phyloP scores from a whole-genome alignment of 1,140 invertebrate species.

The Diabrotica undecimpunctata region DNA sequence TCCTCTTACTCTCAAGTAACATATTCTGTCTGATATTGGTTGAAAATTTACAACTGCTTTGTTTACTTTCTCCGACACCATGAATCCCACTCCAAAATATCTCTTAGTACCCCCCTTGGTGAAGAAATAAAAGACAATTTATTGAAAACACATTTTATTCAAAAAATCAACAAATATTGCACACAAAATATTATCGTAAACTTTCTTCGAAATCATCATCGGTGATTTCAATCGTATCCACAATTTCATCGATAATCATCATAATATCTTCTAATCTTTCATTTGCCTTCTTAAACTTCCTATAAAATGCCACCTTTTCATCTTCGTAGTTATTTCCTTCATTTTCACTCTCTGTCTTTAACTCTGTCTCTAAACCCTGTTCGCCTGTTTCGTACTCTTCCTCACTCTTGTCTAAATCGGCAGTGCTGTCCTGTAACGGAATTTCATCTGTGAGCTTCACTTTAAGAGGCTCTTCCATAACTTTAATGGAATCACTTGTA shows the following conservation, averaged over 20 bases:
- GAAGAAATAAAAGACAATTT: too few species aligned
- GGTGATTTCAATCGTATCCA: slow-evolving; percentile 51
- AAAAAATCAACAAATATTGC: slow-evolving; percentile 16
- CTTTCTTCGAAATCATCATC: slow-evolving; percentile 39
- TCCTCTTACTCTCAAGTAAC: too few species aligned
- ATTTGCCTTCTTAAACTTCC: slow-evolving; percentile 37
- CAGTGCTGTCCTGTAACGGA: too few species aligned
- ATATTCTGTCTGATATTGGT: too few species aligned
- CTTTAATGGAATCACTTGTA: background rate
- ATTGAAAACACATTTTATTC: slow-evolving; percentile 8
- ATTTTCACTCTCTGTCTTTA: background rate
- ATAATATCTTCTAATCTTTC: slow-evolving; percentile 42
- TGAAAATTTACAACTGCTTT: too few species aligned
- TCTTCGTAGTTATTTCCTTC: slow-evolving; percentile 22
- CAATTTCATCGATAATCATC: slow-evolving; percentile 50
- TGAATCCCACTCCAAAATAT: too few species aligned
- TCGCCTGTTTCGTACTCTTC: slow-evolving; percentile 15
- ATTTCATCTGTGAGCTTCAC: slow-evolving; percentile 8
- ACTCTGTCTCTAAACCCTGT: background rate
- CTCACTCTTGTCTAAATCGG: background rate
- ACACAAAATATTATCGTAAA: slow-evolving; percentile 15
- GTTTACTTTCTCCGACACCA: too few species aligned
- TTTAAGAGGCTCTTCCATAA: background rate
- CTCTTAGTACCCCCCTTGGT: too few species aligned
- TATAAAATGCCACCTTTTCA: slow-evolving; percentile 28